Evolutionary conservation across 2,113 vertebrate species (phyloP).

Genomic region (Poicephalus meyeri): DNA sequence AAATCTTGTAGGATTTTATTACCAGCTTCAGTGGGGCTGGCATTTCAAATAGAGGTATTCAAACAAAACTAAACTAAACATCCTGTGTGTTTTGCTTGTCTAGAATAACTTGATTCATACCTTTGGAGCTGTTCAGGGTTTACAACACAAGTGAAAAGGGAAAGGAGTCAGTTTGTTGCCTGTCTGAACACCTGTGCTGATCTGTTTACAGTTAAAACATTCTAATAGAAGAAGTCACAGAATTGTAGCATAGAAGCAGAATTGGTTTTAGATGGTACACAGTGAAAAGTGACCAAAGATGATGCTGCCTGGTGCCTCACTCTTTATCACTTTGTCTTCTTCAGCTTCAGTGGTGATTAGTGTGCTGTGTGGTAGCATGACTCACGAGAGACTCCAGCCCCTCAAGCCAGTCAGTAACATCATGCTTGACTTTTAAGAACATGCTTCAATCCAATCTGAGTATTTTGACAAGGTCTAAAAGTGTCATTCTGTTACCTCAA

Average conservation of each 20-base stretch:
- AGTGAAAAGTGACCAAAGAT: neutral
- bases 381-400: neutral
- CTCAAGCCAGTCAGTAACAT: neutral
- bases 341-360: neutral
- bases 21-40: neutral
- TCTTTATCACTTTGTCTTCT: neutral
- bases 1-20: neutral
- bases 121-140: neutral
- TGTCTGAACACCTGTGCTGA: neutral
- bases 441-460: neutral
- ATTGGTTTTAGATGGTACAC: neutral
- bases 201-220: neutral
- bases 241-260: rapidly evolving
- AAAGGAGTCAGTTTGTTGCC: neutral
- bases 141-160: neutral
- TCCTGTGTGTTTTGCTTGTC: neutral
- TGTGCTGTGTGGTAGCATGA: neutral
- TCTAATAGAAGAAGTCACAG: neutral
- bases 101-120: neutral
- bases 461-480: neutral
- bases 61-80: neutral
- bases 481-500: neutral
- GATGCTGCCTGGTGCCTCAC: neutral
- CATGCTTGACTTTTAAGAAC: neutral
- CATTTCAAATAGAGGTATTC: neutral